These are phyloP conservation scores for Falco biarmicus DNA, from an alignment of 2,797 vertebrate genomes.

Conservation along the genomic window DNA sequence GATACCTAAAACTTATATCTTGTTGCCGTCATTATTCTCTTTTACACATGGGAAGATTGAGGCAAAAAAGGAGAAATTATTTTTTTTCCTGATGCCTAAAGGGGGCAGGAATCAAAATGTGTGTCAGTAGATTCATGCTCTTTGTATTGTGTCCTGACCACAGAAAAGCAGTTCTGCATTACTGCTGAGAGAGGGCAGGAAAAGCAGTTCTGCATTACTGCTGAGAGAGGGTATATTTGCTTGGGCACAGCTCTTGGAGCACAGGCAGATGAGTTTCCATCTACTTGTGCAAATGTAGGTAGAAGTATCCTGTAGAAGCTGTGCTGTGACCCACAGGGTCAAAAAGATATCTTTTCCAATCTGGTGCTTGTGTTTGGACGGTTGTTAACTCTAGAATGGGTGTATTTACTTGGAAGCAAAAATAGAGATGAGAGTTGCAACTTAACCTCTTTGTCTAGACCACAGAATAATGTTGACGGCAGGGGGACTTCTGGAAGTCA, in stretches of 20 bases:
- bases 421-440: not conserved
- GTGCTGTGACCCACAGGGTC: not conserved
- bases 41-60: not conserved
- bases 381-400: not conserved
- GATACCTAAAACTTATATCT: not conserved
- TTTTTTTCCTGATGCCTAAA: not conserved
- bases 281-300: not conserved
- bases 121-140: not conserved
- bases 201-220: not conserved
- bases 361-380: not conserved
- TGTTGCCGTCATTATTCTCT: not conserved
- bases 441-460: not conserved
- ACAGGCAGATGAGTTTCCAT: not conserved
- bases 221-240: not conserved
- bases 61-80: not conserved
- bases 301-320: not conserved
- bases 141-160: not conserved
- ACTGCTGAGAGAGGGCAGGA: not conserved
- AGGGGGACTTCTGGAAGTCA: not conserved
- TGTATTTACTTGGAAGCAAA: not conserved
- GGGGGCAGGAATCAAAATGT: not conserved
- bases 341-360: not conserved
- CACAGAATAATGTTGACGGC: not conserved
- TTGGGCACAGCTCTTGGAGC: not conserved
- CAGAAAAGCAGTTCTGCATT: not conserved